A percentile compares a stretch with the other conserved stretches of the same genome.
phyloP scores from a whole-genome alignment of 1,140 invertebrate genomes.

The Hypsibius dujardini region DNA sequence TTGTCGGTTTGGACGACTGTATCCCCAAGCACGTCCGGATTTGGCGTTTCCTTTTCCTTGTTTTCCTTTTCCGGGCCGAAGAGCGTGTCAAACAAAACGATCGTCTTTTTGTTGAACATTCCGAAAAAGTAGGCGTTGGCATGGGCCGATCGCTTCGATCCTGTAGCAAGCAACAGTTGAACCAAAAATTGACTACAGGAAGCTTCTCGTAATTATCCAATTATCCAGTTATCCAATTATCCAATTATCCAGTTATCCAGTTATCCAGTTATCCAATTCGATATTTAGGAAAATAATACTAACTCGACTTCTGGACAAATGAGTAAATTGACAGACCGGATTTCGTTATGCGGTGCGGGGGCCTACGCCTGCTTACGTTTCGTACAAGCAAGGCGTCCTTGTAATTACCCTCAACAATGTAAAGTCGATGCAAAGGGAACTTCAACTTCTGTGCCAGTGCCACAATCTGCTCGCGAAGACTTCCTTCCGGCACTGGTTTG shows the following conservation, averaged over 20 bases:
- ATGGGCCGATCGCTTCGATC: conserved; percentile 82
- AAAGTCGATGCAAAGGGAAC: conserved; percentile 86
- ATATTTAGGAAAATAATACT: neutral
- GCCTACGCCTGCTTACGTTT: neutral
- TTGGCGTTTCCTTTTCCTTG: neutral
- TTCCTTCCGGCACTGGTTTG: conserved; percentile 77
- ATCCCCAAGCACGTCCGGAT: no score
- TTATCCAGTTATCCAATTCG: neutral
- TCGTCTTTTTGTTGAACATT: conserved; percentile 86
- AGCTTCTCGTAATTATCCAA: neutral
- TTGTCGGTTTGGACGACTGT: neutral
- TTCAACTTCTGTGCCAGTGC: conserved; percentile 61
- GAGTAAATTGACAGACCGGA: neutral
- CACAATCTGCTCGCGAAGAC: conserved; percentile 68
- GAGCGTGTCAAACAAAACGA: conserved; percentile 95
- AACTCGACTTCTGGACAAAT: conserved; percentile 1
- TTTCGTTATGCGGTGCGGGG: no score
- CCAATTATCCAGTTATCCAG: conserved; percentile 1
- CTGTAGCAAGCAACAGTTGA: conserved; percentile 28
- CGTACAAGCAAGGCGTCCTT: conserved; percentile 14
- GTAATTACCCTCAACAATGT: conserved; percentile 68
- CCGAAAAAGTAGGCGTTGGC: conserved; percentile 98
- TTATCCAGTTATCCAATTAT: no score
- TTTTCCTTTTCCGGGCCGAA: conserved; percentile 36
- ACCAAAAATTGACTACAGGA: neutral